Conservation (phyloP, 2,113 vertebrate genomes). For the Calidris pugnax region DNA sequence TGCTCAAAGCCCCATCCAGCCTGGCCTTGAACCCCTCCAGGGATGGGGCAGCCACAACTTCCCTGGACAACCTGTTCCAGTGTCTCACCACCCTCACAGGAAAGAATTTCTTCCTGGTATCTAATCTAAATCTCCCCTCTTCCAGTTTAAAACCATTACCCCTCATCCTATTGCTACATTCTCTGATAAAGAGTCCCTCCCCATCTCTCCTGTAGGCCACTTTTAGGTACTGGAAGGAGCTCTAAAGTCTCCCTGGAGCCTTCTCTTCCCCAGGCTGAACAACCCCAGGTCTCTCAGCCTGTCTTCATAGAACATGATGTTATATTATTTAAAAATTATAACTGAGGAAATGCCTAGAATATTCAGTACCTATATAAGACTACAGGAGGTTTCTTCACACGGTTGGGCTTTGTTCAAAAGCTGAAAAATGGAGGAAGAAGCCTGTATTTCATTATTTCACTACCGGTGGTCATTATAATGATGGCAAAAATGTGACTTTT, state of each 20-base stretch:
- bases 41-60: background rate
- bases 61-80: background rate
- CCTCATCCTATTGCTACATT: background rate
- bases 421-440: background rate
- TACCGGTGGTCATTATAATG: background rate
- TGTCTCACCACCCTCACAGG: background rate
- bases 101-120: background rate
- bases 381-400: background rate
- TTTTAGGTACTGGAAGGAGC: background rate
- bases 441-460: background rate
- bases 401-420: background rate
- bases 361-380: background rate
- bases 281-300: background rate
- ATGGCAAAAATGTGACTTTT: rapidly evolving
- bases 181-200: background rate
- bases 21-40: background rate
- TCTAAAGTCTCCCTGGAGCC: background rate
- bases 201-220: background rate
- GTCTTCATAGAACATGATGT: background rate
- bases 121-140: background rate
- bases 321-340: background rate
- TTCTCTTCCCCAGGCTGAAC: background rate
- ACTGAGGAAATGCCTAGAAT: background rate
- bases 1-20: background rate
- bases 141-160: background rate